Base-by-base conservation (phyloP, 2,113 vertebrate genomes). In the Saguinus midas region DNA sequence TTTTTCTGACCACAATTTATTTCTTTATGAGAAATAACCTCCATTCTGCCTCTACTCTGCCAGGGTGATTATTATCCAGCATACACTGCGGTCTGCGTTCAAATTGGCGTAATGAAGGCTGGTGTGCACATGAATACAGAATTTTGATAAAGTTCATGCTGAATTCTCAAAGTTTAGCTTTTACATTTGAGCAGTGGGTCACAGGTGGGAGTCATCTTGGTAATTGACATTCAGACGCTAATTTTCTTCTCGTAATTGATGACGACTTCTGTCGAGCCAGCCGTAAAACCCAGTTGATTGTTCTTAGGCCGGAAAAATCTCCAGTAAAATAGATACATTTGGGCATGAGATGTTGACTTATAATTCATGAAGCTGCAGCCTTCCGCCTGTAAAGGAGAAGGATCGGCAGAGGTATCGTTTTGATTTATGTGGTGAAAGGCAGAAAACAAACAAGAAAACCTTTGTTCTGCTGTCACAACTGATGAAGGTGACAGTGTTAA, bases 191-290 rank as follows among this genome's bases (percentile, higher is more conserved):
- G 64, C 21, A 17, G 21, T 50, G 32, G 48, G 27, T 32, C 84
- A 37, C n/a, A 43, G 78, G 55, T 79, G 37, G 73, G 64, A 58
- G 29, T 58, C 70, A 70, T 57, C 90, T 57, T 80, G 23, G 6
- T 82, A 85, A 91, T 12, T 94, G 88, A 61, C 85, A 55, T 57
- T 79, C n/a, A 79, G 91, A 64, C 17, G 8, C 45, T 89, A 4
- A 12, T 61, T 84, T 50, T 72, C 40, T 86, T 72, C 68, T 86
- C 55, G 5, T 87, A 64, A n/a, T 45, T 57, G 75, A 43, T 70
- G 43, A 90, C 32, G 37, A 55, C 55, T 25, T 79, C 55, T 14
- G 79, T 73, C 48, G 14, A n/a, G 43, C 32, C 58, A 21, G 25
- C 64, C 0, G 0, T 0, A 6, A 66, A 48, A 40, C 48, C 20